These are phyloP conservation scores for Periophthalmodon schlosseri DNA, from an alignment of 2,113 vertebrate genomes.

Conservation along the genomic window DNA sequence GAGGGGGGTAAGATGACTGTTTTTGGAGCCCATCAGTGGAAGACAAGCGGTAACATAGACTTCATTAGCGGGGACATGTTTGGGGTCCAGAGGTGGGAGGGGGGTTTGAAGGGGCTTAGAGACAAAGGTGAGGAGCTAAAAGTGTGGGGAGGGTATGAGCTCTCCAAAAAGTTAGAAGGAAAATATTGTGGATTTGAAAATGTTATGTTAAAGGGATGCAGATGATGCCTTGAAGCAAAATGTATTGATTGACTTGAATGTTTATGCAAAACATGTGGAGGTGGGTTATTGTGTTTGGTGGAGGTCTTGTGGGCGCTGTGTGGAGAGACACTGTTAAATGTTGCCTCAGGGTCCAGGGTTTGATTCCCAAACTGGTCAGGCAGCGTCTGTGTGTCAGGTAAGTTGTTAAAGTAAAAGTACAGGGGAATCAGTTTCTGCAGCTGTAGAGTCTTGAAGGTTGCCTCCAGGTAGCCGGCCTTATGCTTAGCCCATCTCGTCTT, in stretches of 20 bases:
- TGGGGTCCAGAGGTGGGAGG: conserved; percentile 46
- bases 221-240: not conserved
- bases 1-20: conserved; percentile 81
- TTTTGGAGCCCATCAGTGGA: conserved; percentile 78
- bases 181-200: not conserved
- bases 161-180: not conserved
- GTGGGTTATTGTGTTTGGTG: not conserved
- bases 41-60: conserved; percentile 75
- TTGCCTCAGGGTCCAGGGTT: not conserved
- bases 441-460: too few species aligned
- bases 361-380: too few species aligned
- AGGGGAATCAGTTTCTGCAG: too few species aligned
- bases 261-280: not conserved
- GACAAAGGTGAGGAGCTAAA: conserved; percentile 39
- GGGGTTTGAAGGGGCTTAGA: conserved; percentile 68
- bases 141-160: conserved; percentile 19
- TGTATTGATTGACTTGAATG: not conserved
- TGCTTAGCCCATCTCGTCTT: too few species aligned
- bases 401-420: too few species aligned
- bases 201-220: not conserved
- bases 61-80: conserved; percentile 86
- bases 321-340: not conserved
- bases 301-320: too few species aligned
- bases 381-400: too few species aligned
- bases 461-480: too few species aligned